Percentiles rank a stretch among this genome's conserved stretches.
These are phyloP conservation scores for Acleris literana DNA, from an alignment of 2,888 invertebrate genomes.

Conservation along the genomic window DNA sequence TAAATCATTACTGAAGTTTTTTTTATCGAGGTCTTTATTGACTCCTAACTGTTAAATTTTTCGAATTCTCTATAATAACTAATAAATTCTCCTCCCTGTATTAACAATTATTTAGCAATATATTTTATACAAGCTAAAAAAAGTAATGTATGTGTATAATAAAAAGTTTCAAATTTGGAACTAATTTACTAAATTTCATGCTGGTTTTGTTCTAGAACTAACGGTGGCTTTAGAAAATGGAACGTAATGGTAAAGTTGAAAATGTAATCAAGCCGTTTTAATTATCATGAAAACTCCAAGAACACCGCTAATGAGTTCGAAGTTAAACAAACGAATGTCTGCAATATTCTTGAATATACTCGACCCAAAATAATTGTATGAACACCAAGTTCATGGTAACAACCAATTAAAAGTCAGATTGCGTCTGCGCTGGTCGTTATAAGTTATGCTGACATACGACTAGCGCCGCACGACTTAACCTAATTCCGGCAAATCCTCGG, in stretches of 20 bases:
- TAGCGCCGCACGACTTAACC: neutral
- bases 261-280: neutral
- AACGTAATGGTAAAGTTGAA: neutral
- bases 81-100: no score
- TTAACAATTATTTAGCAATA: no score
- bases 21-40: no score
- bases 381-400: conserved; percentile 13
- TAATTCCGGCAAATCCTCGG: conserved; percentile 2
- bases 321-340: conserved; percentile 3
- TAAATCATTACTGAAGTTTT: no score
- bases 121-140: no score
- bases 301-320: conserved; percentile 6
- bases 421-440: conserved; percentile 6
- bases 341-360: conserved; percentile 7
- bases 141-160: no score
- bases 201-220: no score
- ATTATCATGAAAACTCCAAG: neutral
- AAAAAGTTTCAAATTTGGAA: no score
- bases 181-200: no score
- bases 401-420: conserved; percentile 23
- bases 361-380: conserved; percentile 4
- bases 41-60: no score
- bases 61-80: no score
- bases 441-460: conserved; percentile 2
- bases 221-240: neutral